Conservation (phyloP, 2,113 vertebrate genomes). For the Macrotus californicus region DNA sequence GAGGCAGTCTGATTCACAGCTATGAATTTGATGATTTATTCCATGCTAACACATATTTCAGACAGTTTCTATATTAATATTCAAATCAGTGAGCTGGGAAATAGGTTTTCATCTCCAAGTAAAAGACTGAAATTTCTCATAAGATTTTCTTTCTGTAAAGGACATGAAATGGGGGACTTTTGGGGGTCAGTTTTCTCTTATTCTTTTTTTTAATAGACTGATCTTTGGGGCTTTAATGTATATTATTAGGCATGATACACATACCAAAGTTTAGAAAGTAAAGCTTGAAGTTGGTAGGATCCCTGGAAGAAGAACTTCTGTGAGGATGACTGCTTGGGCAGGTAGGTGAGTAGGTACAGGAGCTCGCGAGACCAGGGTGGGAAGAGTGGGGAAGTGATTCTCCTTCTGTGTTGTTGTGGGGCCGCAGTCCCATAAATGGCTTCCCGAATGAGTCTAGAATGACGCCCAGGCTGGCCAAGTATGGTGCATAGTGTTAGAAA, state of each 20-base stretch:
- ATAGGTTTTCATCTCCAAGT: constrained; percentile 24
- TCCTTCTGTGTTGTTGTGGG: not conserved
- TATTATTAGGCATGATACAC: not conserved
- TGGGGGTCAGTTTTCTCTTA: not conserved
- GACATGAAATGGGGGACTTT: constrained; percentile 3
- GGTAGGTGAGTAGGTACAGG: not conserved
- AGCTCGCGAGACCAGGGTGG: not conserved
- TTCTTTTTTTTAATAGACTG: not conserved
- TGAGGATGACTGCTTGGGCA: not conserved
- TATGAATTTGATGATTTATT: constrained; percentile 36
- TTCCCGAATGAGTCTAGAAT: not conserved
- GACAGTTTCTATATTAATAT: constrained; percentile 39
- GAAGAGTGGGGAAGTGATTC: not conserved
- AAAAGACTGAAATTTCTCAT: not conserved
- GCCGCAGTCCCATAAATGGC: not conserved
- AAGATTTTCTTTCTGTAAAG: constrained; percentile 28
- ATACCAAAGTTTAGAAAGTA: not conserved
- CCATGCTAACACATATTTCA: not conserved
- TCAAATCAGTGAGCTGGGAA: constrained; percentile 24
- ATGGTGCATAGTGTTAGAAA: not conserved
- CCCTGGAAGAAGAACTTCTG: not conserved
- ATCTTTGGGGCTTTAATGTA: not conserved
- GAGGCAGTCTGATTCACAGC: not conserved
- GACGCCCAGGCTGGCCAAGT: not conserved
- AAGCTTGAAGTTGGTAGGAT: not conserved